phyloP scores from a whole-genome alignment of 1,140 invertebrate genomes.

The Pachypeltis micranthus region DNA sequence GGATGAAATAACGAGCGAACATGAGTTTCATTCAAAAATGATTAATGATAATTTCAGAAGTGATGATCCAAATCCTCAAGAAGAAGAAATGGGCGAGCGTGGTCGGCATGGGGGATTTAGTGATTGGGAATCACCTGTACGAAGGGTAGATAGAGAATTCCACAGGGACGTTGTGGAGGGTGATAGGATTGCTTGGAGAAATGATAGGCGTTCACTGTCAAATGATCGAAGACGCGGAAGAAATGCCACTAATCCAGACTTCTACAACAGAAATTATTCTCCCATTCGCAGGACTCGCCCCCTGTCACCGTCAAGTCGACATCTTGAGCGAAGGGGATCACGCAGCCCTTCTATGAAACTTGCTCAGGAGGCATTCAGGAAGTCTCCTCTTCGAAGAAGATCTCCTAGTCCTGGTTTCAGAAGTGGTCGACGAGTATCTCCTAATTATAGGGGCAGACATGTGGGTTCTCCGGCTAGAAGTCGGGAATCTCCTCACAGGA shows the following conservation, averaged over 20 bases:
- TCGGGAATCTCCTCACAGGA: background rate
- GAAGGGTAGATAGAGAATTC: background rate
- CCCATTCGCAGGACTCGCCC: background rate
- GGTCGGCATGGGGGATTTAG: background rate
- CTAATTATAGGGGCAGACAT: background rate
- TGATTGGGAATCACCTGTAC: background rate
- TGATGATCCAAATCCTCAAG: too few relatives aligned
- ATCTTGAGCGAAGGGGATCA: background rate
- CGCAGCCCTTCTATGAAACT: background rate
- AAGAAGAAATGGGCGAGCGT: background rate
- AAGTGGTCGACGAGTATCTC: too few relatives aligned
- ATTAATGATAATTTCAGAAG: background rate
- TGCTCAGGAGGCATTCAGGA: background rate
- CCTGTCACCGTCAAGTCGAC: background rate
- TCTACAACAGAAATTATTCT: background rate
- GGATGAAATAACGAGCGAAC: background rate
- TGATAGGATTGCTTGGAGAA: too few relatives aligned
- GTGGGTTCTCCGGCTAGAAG: background rate
- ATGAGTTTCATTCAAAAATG: too few relatives aligned
- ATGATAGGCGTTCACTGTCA: too few relatives aligned
- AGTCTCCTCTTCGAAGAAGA: constrained; percentile 9
- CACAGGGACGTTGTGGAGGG: background rate
- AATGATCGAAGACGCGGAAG: too few relatives aligned
- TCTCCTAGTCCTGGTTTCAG: too few relatives aligned
- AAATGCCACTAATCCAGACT: background rate